These are phyloP conservation scores for Catonia carolina DNA, from an alignment of 2,888 invertebrate species.

Conservation along the genomic window DNA sequence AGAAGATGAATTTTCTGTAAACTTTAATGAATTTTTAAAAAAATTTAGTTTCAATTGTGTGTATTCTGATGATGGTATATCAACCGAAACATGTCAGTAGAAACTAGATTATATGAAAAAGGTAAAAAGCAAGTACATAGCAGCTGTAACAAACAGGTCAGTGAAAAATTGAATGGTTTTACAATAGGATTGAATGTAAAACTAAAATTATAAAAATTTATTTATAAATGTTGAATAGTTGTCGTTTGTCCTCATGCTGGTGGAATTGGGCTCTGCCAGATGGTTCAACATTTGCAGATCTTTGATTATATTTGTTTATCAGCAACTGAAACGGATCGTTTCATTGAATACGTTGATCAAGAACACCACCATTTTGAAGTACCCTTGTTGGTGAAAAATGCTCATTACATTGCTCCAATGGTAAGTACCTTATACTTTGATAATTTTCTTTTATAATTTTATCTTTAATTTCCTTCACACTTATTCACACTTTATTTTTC, in stretches of 20 bases:
- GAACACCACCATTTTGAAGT: slow-evolving; percentile 81
- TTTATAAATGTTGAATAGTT: no score
- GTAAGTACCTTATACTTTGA: slow-evolving; percentile 45
- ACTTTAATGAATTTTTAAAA: no score
- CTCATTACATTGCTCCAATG: slow-evolving; percentile 67
- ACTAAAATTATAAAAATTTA: no score
- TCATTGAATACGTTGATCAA: slow-evolving; percentile 84
- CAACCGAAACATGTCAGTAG: no score
- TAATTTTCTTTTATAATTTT: not conserved
- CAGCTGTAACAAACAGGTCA: no score
- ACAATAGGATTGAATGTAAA: no score
- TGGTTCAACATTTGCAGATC: slow-evolving; percentile 86
- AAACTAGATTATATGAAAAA: no score
- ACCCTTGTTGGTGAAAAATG: slow-evolving; percentile 62
- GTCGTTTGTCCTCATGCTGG: slow-evolving; percentile 93
- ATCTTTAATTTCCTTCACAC: slow-evolving; percentile 16
- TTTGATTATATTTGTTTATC: slow-evolving; percentile 74
- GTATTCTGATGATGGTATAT: no score
- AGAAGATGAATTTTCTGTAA: no score
- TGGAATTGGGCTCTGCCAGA: slow-evolving; percentile 89
- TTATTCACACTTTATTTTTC: slow-evolving; percentile 20
- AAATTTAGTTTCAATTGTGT: no score
- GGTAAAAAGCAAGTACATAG: no score
- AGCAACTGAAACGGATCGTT: slow-evolving; percentile 60
- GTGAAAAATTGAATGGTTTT: no score